Conservation (phyloP, 2,888 invertebrate genomes). For the Thereva nobilitata region DNA sequence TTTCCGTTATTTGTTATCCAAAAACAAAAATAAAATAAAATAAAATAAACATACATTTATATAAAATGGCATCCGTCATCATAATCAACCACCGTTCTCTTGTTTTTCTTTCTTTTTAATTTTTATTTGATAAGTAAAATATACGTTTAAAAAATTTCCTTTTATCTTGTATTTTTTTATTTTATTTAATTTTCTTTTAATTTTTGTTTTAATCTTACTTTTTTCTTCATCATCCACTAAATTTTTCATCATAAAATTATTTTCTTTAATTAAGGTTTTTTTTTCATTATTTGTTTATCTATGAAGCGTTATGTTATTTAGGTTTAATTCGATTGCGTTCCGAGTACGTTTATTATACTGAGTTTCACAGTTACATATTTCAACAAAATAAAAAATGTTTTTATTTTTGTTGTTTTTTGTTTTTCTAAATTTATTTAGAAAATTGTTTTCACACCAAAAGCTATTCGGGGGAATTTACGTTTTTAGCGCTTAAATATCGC, state of each 20-base stretch:
- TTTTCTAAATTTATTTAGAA: conserved; percentile 1
- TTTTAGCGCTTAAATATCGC: neutral
- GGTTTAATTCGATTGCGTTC: conserved; percentile 22
- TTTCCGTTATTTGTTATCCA: conserved; percentile 21
- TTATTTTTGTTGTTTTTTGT: conserved; percentile 11
- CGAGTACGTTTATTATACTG: conserved; percentile 21
- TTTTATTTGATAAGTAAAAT: conserved; percentile 30
- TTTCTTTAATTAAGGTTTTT: conserved; percentile 17
- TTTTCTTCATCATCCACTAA: neutral
- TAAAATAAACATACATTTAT: conserved; percentile 24
- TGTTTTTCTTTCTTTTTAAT: neutral
- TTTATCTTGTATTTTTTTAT: conserved; percentile 13
- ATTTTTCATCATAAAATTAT: conserved; percentile 27
- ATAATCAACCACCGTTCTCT: conserved; percentile 7
- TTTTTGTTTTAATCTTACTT: neutral
- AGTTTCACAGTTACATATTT: conserved; percentile 13
- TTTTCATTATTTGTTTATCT: conserved; percentile 18
- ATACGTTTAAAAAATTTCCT: conserved; percentile 27
- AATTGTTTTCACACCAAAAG: conserved; percentile 25
- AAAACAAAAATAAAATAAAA: neutral
- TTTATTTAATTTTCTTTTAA: conserved; percentile 20
- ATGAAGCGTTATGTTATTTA: conserved; percentile 31
- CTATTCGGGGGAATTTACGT: conserved; percentile 20
- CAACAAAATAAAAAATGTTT: conserved; percentile 11
- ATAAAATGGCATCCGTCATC: conserved; percentile 26